Base-by-base conservation (phyloP, 2,888 invertebrate genomes). In the Peribatodes rhomboidaria region DNA sequence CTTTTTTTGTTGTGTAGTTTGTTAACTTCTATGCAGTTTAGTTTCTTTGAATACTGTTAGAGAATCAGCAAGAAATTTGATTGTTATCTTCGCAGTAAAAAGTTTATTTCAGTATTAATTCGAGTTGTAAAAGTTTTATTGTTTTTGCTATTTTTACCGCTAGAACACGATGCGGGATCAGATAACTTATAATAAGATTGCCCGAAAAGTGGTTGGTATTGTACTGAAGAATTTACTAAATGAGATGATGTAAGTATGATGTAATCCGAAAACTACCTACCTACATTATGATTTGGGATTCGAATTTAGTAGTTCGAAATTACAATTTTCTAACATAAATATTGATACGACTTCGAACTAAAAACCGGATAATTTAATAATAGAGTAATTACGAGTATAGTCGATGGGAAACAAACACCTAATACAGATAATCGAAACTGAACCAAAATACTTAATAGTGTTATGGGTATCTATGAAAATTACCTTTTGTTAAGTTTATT, bases 61-160 rank as follows among this genome's bases (percentile, higher is more conserved):
- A 55, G 42, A 60, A 37, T 60, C 22, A 52, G 59, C 22, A 18
- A 33, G 47, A 7, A 14, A 49, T 31, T 8, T 31, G 47, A 49
- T 49, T 49, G 31, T 31, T 49, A 49, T 49, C 47, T 49, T 14
- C 1, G 31, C 47, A 49, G 47, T 49, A 49, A 49, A 49, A 16
- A 16, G 2, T 16, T 49, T 44, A 44, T 44, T 44, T 31, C 27
- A 54, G 18, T n/a, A 31, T 31, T 33, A 11, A 44, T 44, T 35
- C 20, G 35, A 46, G 56, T 56, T 56, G 35, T 35, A 35, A 46
- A 49, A 49, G 14, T 49, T 49, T 49, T 49, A 49, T 49, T 3
- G 31, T 31, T 49, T n/a, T 47, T 55, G 7, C 46, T 35, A 33
- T 49, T 31, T 49, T 31, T 49, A 49, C 47, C 47, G 47, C 31